phyloP scores from a whole-genome alignment of 1,140 invertebrate genomes.

The Dinothrombium tinctorium region DNA sequence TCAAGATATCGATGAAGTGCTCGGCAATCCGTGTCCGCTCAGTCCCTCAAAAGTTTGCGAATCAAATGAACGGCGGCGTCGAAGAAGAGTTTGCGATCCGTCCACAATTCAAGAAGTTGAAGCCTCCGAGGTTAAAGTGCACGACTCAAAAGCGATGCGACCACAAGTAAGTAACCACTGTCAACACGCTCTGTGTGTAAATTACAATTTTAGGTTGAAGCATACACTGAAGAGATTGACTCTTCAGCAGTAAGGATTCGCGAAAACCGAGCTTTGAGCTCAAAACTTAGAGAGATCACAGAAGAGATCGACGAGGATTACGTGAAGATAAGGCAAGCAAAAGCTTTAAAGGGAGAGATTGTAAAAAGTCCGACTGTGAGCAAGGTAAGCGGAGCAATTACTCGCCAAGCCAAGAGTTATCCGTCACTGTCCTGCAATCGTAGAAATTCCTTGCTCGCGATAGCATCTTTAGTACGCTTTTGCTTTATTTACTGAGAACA shows the following conservation, averaged over 20 bases:
- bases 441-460: no score
- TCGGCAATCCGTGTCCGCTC: conserved; percentile 12
- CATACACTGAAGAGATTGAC: conserved; percentile 17
- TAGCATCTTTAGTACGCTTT: no score
- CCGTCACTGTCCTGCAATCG: no score
- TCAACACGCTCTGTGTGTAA: background rate
- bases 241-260: conserved; percentile 15
- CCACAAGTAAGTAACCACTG: conserved; percentile 3
- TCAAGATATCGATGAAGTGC: conserved; percentile 17
- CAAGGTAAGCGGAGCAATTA: background rate
- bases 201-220: conserved; percentile 8
- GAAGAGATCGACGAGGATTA: conserved; percentile 14
- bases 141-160: conserved; percentile 13
- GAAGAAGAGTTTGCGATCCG: background rate
- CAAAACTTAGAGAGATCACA: conserved; percentile 9
- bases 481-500: no score
- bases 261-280: conserved; percentile 12
- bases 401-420: no score
- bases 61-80: no score
- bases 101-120: conserved; percentile 11
- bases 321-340: conserved; percentile 11
- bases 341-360: background rate
- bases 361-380: background rate
- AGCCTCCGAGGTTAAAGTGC: conserved; percentile 14
- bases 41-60: no score